Evolutionary conservation across 2,113 vertebrate genomes (phyloP).

Genomic region (Ploceus nigricollis): DNA sequence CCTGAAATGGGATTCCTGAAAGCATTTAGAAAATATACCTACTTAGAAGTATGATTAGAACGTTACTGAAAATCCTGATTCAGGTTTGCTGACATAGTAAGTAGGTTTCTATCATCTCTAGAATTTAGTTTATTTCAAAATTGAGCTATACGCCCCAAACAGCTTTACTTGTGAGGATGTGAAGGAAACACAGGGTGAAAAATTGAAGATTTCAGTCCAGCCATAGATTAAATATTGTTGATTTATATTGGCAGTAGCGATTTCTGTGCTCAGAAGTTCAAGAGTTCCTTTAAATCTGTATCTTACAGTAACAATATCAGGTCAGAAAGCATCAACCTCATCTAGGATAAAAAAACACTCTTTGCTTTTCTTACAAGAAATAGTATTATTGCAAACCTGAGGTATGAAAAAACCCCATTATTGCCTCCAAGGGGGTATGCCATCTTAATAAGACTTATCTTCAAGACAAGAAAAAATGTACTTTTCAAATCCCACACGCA

Average conservation of each 20-base stretch:
- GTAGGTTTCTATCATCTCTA: neutral
- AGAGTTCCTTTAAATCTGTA: conserved; percentile 40
- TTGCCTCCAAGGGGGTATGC: conserved; percentile 63
- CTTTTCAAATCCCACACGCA: conserved; percentile 71
- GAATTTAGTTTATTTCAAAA: neutral
- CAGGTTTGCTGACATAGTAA: neutral
- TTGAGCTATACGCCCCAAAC: neutral
- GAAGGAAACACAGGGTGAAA: neutral
- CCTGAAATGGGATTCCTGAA: neutral
- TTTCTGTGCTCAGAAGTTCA: neutral
- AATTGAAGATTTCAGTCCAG: neutral
- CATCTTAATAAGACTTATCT: conserved; percentile 75
- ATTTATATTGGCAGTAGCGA: conserved; percentile 10
- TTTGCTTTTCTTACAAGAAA: conserved; percentile 61
- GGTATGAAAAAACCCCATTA: conserved; percentile 63
- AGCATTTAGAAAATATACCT: neutral
- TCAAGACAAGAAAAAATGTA: conserved; percentile 71
- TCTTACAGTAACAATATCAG: conserved; percentile 56
- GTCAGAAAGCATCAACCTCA: conserved; percentile 57
- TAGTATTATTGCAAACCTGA: conserved; percentile 58
- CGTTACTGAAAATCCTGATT: neutral
- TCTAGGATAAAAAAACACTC: neutral
- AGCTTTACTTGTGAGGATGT: neutral
- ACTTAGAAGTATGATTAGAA: neutral
- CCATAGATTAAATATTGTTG: neutral